Base-by-base conservation (phyloP, 1,140 invertebrate species). In the Eueides isabella region DNA sequence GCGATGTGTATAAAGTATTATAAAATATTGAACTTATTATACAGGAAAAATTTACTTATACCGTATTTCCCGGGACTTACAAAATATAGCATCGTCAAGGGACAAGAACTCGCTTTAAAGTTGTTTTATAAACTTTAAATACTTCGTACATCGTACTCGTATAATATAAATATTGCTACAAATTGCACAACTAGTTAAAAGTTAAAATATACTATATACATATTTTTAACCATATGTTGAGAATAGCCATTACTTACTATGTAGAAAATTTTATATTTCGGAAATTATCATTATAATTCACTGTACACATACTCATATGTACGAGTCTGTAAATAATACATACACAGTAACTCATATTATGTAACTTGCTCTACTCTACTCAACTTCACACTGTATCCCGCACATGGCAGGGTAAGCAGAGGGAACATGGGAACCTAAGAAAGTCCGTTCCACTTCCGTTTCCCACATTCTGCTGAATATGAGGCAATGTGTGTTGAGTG, bases 81-180 rank as follows among this genome's bases (percentile, higher is more conserved):
- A 35, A 35, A 61, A 62, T 62, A 35, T 70, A 70, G 31, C 30
- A 38, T 61, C 55, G 68, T 63, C 68, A 3, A 38, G 68, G 68
- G 55, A 70, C 68, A 35, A 26, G 29, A 70, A 63, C 55, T 35
- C 41, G 67, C 30, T 69, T 33, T 41, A 62, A 63, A 38, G 61
- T 62, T 63, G 63, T 63, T 71, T 71, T 30, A 71, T 63, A 71
- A 71, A 38, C 30, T 61, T 70, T 70, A 61, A 70, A 61, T 41
- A 41, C 35, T 12, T 41, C 65, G 19, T 55, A 19, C 48, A 55
- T 55, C 9, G 48, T 55, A 44, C 41, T 44, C 41, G n/a, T 19
- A 55, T 55, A 55, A 55, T 55, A 19, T 55, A 55, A 23, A 55
- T 55, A 55, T 55, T 55, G 48, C 48, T 23, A 55, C 48, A 26